These are phyloP conservation scores for Chirona hameri DNA, from an alignment of 2,888 invertebrate species.

Conservation along the genomic window DNA sequence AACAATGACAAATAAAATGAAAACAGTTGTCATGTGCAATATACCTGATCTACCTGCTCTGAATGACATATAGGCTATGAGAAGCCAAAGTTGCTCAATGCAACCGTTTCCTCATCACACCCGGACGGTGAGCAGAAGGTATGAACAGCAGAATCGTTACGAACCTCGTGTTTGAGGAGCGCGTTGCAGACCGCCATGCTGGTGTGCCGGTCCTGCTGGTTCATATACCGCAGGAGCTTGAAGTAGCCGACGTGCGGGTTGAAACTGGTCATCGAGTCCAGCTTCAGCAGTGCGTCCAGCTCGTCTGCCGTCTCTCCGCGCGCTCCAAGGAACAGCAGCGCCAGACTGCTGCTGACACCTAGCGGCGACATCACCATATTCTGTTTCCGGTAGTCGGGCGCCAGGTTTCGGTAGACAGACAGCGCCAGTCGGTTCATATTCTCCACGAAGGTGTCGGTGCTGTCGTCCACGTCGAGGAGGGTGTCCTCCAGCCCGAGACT, in stretches of 20 bases:
- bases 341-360: conserved; percentile 51
- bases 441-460: not conserved
- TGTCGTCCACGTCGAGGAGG: not conserved
- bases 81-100: no score
- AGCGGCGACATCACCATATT: conserved; percentile 54
- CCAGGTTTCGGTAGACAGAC: conserved; percentile 36
- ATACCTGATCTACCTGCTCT: no score
- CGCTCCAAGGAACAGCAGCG: conserved; percentile 54
- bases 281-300: conserved; percentile 78
- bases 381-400: conserved; percentile 34
- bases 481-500: conserved; percentile 10
- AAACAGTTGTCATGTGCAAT: no score
- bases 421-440: conserved; percentile 12
- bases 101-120: no score
- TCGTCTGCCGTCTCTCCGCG: conserved; percentile 68
- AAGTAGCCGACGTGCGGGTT: conserved; percentile 69
- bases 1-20: no score
- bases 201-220: not conserved
- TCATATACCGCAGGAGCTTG: conserved; percentile 23
- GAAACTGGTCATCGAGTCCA: conserved; percentile 84
- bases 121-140: no score
- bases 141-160: not conserved
- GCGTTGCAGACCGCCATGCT: not conserved
- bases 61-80: no score
- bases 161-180: not conserved